Base-by-base conservation (phyloP, 2,113 vertebrate genomes). In the Malurus cyaneus region DNA sequence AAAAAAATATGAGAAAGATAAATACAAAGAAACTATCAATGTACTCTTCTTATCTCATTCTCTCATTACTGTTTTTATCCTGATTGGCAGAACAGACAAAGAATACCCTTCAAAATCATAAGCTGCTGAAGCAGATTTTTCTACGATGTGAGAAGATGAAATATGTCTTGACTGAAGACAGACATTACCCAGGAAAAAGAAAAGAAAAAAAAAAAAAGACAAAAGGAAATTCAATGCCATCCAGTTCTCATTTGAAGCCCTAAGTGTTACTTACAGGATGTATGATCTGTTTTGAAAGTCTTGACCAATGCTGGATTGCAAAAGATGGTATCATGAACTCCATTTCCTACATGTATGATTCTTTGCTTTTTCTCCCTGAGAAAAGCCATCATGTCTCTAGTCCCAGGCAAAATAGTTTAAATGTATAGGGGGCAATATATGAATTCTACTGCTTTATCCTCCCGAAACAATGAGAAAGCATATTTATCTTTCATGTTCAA, bases 71-170 rank as follows among this genome's bases (percentile, higher is more conserved):
- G 6, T 47, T 88, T 95, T 88, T 92, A 80, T 83, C 39, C 61
- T 87, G 54, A 88, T 46, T 85, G 70, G 12, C 73, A 93, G 62
- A 88, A 80, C 13, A 59, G 57, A 70, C 53, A 70, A 85, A 94
- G 59, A 82, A 84, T 34, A 81, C 4, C 21, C n/a, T 73, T 86
- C 46, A 73, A 91, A 96, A 25, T 12, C 29, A 59, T 64, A 81
- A 90, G 12, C 36, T 79, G 24, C 62, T 96, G 82, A 60, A 86
- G 50, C 9, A 84, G 74, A 70, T 89, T 89, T 89, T 88, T 82
- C 65, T 77, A 26, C 11, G 9, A n/a, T 47, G 16, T 41, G 26
- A 87, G 29, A 73, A 92, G 39, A 34, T 53, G 8, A 92, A 93
- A 78, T 46, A 66, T 31, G 57, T 57, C 72, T 70, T 56, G 14